A percentile compares a stretch with the other conserved stretches of the same genome.
phyloP scores from a whole-genome alignment of 2,797 vertebrate genomes.

The Silurus lanzhouensis region DNA sequence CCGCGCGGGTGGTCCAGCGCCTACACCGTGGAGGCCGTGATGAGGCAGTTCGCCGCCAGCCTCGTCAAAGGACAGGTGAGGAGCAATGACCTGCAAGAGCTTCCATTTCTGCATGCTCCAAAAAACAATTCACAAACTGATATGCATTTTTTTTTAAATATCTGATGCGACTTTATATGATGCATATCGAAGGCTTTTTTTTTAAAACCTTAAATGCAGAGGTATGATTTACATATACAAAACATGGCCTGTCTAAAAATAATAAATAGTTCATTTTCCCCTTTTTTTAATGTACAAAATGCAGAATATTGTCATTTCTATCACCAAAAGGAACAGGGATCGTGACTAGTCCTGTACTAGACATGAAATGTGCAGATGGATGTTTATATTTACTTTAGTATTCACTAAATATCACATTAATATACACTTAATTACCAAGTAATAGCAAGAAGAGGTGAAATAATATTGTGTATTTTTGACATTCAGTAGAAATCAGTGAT shows the following conservation, averaged over 20 bases:
- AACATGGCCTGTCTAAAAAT: not conserved
- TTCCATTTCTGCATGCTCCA: not conserved
- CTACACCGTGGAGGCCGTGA: constrained; percentile 99
- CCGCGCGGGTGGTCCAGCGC: constrained; percentile 99
- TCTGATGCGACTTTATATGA: too few species aligned
- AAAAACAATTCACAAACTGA: not conserved
- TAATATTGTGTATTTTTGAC: not conserved
- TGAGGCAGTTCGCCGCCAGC: constrained; percentile 99
- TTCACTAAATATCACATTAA: not conserved
- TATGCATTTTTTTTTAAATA: too few species aligned
- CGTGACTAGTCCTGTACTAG: not conserved
- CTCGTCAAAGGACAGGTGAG: constrained; percentile 99
- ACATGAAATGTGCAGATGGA: not conserved
- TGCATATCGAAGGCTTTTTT: too few species aligned
- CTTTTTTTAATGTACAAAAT: not conserved
- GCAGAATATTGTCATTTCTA: not conserved
- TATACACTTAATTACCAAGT: not conserved
- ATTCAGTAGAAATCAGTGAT: not conserved
- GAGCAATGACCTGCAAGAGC: not conserved
- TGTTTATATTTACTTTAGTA: not conserved
- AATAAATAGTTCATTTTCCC: not conserved
- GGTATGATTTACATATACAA: too few species aligned
- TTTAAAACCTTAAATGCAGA: not conserved
- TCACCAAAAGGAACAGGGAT: not conserved
- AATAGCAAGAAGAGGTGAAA: not conserved